phyloP scores from a whole-genome alignment of 1,140 invertebrate genomes.

The Brachionus rotundiformis region DNA sequence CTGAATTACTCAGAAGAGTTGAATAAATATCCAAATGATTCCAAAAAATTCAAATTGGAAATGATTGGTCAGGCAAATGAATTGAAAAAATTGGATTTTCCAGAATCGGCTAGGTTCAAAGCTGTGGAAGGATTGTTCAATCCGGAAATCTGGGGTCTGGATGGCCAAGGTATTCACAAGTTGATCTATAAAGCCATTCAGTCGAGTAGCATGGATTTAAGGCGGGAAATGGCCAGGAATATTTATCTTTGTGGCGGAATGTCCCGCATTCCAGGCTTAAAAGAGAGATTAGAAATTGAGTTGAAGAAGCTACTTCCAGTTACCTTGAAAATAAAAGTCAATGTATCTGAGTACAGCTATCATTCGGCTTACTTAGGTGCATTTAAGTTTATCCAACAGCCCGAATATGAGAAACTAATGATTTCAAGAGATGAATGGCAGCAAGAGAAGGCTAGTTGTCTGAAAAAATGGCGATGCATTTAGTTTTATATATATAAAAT shows the following conservation, averaged over 20 bases:
- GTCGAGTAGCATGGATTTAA: slow-evolving; percentile 67
- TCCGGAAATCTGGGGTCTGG: slow-evolving; percentile 69
- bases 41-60: slow-evolving; percentile 57
- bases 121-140: slow-evolving; percentile 71
- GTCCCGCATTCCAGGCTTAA: slow-evolving; percentile 69
- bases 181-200: slow-evolving; percentile 69
- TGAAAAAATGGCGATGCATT: slow-evolving; percentile 37
- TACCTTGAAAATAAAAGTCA: slow-evolving; percentile 68
- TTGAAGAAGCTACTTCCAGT: slow-evolving; percentile 68
- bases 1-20: slow-evolving; percentile 65
- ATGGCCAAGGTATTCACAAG: slow-evolving; percentile 69
- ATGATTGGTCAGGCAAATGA: slow-evolving; percentile 32
- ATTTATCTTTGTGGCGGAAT: slow-evolving; percentile 69
- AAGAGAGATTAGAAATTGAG: slow-evolving; percentile 68
- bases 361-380: slow-evolving; percentile 48
- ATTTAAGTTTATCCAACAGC: slow-evolving; percentile 25
- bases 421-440: slow-evolving; percentile 41
- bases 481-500: too few relatives aligned
- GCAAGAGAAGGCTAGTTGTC: slow-evolving; percentile 1
- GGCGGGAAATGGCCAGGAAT: slow-evolving; percentile 67
- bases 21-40: slow-evolving; percentile 59
- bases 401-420: slow-evolving; percentile 8
- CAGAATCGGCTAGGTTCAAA: slow-evolving; percentile 64
- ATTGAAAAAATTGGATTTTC: slow-evolving; percentile 52
- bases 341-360: slow-evolving; percentile 34